Conservation (phyloP, 1,140 invertebrate species). For the Magallana ariakensis region DNA sequence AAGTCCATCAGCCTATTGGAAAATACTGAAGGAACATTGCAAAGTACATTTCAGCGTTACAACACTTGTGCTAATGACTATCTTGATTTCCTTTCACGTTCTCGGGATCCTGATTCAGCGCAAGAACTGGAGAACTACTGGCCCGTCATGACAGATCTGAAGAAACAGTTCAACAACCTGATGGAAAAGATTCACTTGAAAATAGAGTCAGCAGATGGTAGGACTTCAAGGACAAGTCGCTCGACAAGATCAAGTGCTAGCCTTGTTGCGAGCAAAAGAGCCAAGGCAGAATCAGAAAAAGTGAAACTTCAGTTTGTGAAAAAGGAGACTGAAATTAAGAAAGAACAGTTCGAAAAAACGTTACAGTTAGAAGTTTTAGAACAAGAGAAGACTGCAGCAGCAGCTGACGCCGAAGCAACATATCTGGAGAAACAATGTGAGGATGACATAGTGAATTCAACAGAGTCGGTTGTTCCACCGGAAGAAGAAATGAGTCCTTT, state of each 20-base stretch:
- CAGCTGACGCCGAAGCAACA: slow-evolving; percentile 34
- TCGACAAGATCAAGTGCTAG: no score
- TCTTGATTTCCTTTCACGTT: slow-evolving; percentile 28
- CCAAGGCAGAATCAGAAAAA: not conserved
- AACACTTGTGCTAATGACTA: slow-evolving; percentile 33
- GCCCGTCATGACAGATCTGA: no score
- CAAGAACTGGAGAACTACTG: no score
- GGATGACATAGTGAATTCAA: not conserved
- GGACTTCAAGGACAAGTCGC: no score
- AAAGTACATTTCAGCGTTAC: not conserved
- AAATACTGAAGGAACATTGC: no score
- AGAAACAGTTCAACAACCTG: no score
- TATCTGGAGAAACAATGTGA: slow-evolving; percentile 14
- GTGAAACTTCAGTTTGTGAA: not conserved
- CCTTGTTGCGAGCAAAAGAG: not conserved
- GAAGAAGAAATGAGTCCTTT: no score
- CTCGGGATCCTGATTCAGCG: not conserved
- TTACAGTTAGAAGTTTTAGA: slow-evolving; percentile 29
- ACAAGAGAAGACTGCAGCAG: slow-evolving; percentile 38
- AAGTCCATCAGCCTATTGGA: no score
- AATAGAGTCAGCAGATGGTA: no score
- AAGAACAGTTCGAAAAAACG: slow-evolving; percentile 37
- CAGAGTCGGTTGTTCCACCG: no score
- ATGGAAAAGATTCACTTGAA: no score
- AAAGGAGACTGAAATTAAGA: not conserved